These are phyloP conservation scores for Anguilla rostrata DNA, from an alignment of 2,113 vertebrate species.

Conservation along the genomic window DNA sequence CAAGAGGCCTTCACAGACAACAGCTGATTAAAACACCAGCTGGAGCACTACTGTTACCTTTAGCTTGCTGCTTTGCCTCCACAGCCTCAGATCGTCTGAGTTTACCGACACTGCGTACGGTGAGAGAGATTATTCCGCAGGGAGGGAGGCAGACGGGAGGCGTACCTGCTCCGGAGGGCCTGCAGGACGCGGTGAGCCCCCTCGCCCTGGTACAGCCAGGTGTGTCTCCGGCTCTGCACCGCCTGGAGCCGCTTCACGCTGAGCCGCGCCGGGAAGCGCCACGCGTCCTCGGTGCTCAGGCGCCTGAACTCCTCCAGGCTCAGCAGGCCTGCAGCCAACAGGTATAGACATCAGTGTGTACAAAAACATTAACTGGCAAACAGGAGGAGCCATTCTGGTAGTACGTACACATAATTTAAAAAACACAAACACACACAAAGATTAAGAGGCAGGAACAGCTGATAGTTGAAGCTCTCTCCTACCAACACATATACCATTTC, in stretches of 20 bases:
- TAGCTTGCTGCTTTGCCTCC: too few relatives aligned
- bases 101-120: too few relatives aligned
- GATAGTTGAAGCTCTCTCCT: background rate
- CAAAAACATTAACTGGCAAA: background rate
- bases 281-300: conserved; percentile 86
- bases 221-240: conserved; percentile 94
- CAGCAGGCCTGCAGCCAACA: conserved; percentile 72
- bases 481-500: background rate
- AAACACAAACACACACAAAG: background rate
- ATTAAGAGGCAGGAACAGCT: background rate
- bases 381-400: background rate
- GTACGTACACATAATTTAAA: background rate
- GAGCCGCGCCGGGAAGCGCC: conserved; percentile 83
- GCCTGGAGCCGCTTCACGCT: conserved; percentile 85
- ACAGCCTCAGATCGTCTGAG: background rate
- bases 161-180: conserved; percentile 83
- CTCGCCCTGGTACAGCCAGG: conserved; percentile 95
- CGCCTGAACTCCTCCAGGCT: conserved; percentile 89
- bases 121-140: background rate
- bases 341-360: background rate
- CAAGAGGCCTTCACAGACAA: too few relatives aligned
- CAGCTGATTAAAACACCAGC: too few relatives aligned
- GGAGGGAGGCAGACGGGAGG: background rate
- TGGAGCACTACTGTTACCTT: too few relatives aligned
- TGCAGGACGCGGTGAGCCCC: conserved; percentile 90